These are phyloP conservation scores for Andrena trimmerana DNA, from an alignment of 2,888 invertebrate species.

Conservation along the genomic window DNA sequence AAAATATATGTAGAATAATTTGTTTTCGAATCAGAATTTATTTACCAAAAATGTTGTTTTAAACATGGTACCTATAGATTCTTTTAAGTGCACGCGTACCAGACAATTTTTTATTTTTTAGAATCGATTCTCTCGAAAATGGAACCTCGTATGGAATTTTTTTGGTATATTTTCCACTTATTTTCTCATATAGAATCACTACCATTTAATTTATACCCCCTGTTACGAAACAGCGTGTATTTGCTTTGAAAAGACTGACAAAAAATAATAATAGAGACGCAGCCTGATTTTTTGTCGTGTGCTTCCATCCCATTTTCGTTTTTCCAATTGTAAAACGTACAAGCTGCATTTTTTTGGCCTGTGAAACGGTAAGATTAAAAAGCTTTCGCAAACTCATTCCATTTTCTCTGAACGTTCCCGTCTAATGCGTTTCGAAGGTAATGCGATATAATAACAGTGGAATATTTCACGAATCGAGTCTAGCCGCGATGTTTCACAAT, in stretches of 20 bases:
- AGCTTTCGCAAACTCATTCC: conserved; percentile 31
- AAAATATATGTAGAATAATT: too few species aligned
- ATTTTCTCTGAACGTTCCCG: conserved; percentile 21
- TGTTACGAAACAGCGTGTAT: background rate
- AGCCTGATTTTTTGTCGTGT: background rate
- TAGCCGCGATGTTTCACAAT: conserved; percentile 13
- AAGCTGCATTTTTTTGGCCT: background rate
- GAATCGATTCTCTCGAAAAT: too few species aligned
- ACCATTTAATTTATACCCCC: too few species aligned
- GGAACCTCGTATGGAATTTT: too few species aligned
- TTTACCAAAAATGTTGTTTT: too few species aligned
- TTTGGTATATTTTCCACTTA: too few species aligned
- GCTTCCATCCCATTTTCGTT: background rate
- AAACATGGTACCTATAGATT: too few species aligned
- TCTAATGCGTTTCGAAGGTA: conserved; percentile 42
- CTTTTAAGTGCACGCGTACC: too few species aligned
- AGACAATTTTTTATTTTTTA: too few species aligned
- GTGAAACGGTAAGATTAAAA: conserved; percentile 32
- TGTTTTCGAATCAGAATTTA: too few species aligned
- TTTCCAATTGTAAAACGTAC: background rate
- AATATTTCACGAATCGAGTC: conserved; percentile 17
- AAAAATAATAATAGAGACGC: background rate
- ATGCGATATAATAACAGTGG: conserved; percentile 43
- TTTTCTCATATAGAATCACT: too few species aligned
- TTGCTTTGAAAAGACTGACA: background rate